A percentile compares a stretch with the other conserved stretches of the same genome.
phyloP scores from a whole-genome alignment of 1,140 invertebrate genomes.

The Bombyx mori region DNA sequence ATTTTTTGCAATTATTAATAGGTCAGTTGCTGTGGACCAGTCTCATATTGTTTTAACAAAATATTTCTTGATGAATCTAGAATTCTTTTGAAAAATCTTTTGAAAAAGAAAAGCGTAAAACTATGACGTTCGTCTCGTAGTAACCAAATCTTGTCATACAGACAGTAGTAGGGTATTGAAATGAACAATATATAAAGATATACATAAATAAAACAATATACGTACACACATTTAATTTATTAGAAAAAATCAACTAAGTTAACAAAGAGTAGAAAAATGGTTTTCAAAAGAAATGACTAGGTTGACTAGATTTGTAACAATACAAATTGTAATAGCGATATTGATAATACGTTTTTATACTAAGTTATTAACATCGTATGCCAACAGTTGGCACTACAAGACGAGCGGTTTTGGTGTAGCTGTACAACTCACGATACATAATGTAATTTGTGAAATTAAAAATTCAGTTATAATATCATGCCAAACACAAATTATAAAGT shows the following conservation, averaged over 20 bases:
- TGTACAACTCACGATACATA: conserved; percentile 50
- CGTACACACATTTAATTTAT: conserved; percentile 44
- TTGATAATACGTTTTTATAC: conserved; percentile 8
- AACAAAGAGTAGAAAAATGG: conserved; percentile 41
- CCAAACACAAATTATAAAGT: conserved; percentile 66
- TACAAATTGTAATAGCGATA: conserved; percentile 10
- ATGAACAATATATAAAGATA: conserved; percentile 14
- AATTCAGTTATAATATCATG: conserved; percentile 66
- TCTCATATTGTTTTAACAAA: too few species aligned
- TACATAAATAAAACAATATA: conserved; percentile 59
- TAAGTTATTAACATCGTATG: conserved; percentile 25
- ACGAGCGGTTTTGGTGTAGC: conserved; percentile 53
- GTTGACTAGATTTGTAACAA: conserved; percentile 37
- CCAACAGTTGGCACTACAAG: conserved; percentile 62
- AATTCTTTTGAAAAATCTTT: conserved; percentile 37
- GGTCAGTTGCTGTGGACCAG: too few species aligned
- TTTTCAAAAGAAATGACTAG: conserved; percentile 62
- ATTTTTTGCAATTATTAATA: too few species aligned
- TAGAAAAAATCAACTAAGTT: conserved; percentile 54
- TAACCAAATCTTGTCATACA: conserved; percentile 29
- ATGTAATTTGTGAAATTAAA: conserved; percentile 58
- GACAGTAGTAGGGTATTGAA: conserved; percentile 20
- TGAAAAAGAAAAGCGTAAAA: conserved; percentile 39
- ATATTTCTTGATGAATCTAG: too few species aligned
- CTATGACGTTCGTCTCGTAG: conserved; percentile 61